A percentile compares a stretch with the other conserved stretches of the same genome.
Evolutionary conservation across 1,140 invertebrate genomes (phyloP).

Genomic region (Drosophila santomea): DNA sequence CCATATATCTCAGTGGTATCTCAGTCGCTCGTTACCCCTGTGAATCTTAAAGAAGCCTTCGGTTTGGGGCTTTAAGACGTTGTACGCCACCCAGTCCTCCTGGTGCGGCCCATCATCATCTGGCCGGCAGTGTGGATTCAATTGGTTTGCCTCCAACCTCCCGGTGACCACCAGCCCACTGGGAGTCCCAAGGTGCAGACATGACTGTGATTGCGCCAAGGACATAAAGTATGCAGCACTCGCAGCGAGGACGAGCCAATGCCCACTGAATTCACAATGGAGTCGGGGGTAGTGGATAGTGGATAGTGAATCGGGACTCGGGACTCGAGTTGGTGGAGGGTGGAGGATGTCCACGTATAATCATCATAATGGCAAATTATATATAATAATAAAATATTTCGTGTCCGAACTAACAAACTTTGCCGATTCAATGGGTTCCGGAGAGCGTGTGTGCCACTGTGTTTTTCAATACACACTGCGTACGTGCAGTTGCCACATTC

Average conservation of each 20-base stretch:
- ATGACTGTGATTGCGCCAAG: constrained; percentile 59
- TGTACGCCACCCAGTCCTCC: background rate
- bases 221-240: constrained; percentile 77
- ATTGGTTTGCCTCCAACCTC: constrained; percentile 20
- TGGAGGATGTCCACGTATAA: constrained; percentile 59
- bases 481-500: constrained; percentile 60
- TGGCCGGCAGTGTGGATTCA: constrained; percentile 39
- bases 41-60: background rate
- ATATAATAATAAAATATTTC: constrained; percentile 84
- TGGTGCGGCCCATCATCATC: constrained; percentile 22
- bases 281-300: constrained; percentile 15
- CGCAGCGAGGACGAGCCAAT: constrained; percentile 34
- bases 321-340: no score
- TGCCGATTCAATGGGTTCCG: constrained; percentile 11
- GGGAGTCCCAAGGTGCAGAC: constrained; percentile 31
- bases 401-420: constrained; percentile 78
- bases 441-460: constrained; percentile 9
- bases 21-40: no score
- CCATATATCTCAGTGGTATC: background rate
- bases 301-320: background rate
- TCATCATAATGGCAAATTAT: constrained; percentile 83
- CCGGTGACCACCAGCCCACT: background rate
- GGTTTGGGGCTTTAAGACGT: constrained; percentile 12
- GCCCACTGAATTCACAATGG: constrained; percentile 58
- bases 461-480: constrained; percentile 62